Evolutionary conservation across 1,140 invertebrate genomes (phyloP).

Genomic region (Marisa cornuarietis): DNA sequence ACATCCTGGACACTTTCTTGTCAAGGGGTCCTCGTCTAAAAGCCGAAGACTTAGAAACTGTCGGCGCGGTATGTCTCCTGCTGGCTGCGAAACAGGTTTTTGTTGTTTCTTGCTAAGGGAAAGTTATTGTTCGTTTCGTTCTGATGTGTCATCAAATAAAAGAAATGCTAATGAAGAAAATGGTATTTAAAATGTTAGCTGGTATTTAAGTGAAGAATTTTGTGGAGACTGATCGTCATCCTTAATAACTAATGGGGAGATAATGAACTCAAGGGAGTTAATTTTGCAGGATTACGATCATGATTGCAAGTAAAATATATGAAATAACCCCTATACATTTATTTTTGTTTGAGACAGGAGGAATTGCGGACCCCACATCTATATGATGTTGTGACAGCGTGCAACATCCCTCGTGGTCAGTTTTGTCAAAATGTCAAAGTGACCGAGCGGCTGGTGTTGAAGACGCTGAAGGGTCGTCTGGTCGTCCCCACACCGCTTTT

Average conservation of each 20-base stretch:
- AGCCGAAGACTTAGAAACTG: background rate
- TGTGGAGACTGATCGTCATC: too few species aligned
- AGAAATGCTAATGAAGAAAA: too few species aligned
- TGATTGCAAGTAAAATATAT: too few species aligned
- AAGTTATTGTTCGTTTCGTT: too few species aligned
- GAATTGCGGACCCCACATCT: slow-evolving; percentile 51
- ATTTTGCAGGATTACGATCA: too few species aligned
- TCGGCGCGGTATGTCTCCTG: background rate
- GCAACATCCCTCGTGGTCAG: slow-evolving; percentile 32
- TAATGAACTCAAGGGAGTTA: too few species aligned
- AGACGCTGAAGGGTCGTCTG: slow-evolving; percentile 43
- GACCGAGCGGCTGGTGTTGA: slow-evolving; percentile 45
- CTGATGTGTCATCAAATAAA: too few species aligned
- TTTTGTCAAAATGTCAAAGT: slow-evolving; percentile 34
- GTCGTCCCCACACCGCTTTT: slow-evolving; percentile 46
- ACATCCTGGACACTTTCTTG: too few species aligned
- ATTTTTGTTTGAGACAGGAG: slow-evolving; percentile 36
- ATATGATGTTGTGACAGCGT: slow-evolving; percentile 38
- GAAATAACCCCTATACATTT: background rate
- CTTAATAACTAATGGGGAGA: too few species aligned
- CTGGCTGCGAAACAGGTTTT: background rate
- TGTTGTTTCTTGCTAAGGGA: background rate
- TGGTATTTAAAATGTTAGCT: too few species aligned
- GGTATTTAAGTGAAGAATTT: too few species aligned
- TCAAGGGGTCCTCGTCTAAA: background rate